phyloP scores from a whole-genome alignment of 2,888 invertebrate species.

The Enchytraeus crypticus region DNA sequence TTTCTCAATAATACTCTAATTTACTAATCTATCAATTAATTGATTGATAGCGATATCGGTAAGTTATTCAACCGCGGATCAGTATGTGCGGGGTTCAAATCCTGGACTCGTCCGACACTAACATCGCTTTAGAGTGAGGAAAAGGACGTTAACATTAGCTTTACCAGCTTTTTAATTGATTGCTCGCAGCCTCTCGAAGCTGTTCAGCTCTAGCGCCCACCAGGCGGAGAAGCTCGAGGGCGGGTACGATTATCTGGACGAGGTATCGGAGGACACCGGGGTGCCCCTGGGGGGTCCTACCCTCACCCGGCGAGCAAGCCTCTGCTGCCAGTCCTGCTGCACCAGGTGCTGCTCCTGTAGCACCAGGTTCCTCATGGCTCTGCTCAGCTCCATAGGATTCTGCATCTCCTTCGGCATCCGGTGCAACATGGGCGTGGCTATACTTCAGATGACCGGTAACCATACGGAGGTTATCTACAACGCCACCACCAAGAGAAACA shows the following conservation, averaged over 20 bases:
- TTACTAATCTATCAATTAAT: no score
- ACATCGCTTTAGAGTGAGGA: no score
- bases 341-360: constrained; percentile 21
- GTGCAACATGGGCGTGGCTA: constrained; percentile 97
- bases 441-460: constrained; percentile 61
- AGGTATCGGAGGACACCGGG: constrained; percentile 29
- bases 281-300: neutral
- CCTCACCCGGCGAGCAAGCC: neutral
- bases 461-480: constrained; percentile 16
- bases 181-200: no score
- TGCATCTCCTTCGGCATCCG: constrained; percentile 71
- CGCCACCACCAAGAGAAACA: neutral
- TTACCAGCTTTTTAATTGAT: no score
- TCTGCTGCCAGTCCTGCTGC: neutral
- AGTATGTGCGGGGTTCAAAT: no score
- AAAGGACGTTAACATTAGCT: no score
- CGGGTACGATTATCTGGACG: constrained; percentile 43
- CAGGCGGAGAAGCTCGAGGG: constrained; percentile 41
- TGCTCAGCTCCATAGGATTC: constrained; percentile 51
- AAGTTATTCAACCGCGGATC: no score
- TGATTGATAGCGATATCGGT: no score
- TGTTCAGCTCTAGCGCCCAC: no score
- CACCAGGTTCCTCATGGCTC: constrained; percentile 47
- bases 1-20: no score
- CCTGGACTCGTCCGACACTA: no score